Evolutionary conservation across 2,797 vertebrate genomes (phyloP), one percentile per base, ranked within the genome.

Genomic region (Gymnodraco acuticeps): DNA sequence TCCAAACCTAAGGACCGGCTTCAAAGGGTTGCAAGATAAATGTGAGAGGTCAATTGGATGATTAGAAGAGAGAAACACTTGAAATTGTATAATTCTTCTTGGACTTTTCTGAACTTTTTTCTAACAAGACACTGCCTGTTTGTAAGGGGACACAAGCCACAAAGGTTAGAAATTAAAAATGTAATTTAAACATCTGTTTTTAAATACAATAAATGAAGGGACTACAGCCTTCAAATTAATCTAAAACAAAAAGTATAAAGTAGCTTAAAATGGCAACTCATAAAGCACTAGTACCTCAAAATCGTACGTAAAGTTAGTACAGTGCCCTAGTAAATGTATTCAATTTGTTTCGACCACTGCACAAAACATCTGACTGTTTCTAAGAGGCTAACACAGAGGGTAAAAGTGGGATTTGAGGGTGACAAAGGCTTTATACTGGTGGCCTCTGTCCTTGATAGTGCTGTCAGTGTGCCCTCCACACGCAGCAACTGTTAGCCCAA

Each of bases 381-480:
- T 19, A n/a, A 67, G 50, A 38, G 61, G 31, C 17, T 41, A 58
- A 56, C 70, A 66, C 53, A 17, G 56, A 64, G 56, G 62, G 52
- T 78, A 58, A 77, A 78, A 50, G 67, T 68, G 55, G 56, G 77
- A 78, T 81, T 79, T 71, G 20, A 79, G 51, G 60, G 73, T 78
- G 82, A 80, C 78, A 76, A 83, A 79, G 66, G 78, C 61, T 82
- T 85, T 59, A 82, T 66, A 76, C 75, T 38, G 38, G 80, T 85
- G 79, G 72, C 81, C 87, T 89, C 76, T 88, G 89, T 88, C 91
- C 92, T 92, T 91, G 84, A 92, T 92, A 88, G 62, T 71, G 74
- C 86, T 89, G 87, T 89, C 87, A 89, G 81, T 86, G 79, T 93
- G 90, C 76, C 87, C 91, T 90, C 89, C 73, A 88, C 87, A 90